phyloP scores from a whole-genome alignment of 1,140 invertebrate species.

The Lasaia peninsularis region DNA sequence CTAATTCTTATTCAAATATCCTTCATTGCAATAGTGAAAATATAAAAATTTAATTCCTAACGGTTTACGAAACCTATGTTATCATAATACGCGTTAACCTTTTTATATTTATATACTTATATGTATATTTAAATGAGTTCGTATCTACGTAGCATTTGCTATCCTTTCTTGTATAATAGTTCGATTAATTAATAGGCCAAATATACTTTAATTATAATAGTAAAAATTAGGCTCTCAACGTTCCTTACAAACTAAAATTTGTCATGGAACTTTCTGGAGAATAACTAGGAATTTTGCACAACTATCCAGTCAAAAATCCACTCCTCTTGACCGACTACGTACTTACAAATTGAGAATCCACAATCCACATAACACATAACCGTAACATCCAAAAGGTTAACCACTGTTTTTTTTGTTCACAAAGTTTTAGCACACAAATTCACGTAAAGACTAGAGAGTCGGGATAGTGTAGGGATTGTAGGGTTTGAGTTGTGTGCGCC shows the following conservation, averaged over 20 bases:
- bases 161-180: constrained; percentile 51
- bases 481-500: constrained; percentile 55
- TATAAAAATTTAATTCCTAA: constrained; percentile 72
- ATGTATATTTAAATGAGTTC: constrained; percentile 58
- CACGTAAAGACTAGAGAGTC: constrained; percentile 69
- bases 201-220: constrained; percentile 59
- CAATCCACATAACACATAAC: constrained; percentile 37
- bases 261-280: constrained; percentile 52
- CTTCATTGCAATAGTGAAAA: constrained; percentile 71
- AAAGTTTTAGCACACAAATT: constrained; percentile 42
- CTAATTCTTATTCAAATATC: constrained; percentile 64
- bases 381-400: constrained; percentile 32
- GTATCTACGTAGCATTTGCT: constrained; percentile 49
- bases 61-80: constrained; percentile 72
- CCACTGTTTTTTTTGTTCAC: constrained; percentile 35
- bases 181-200: constrained; percentile 69
- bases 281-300: constrained; percentile 54
- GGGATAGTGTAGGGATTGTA: constrained; percentile 60
- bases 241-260: constrained; percentile 54
- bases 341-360: constrained; percentile 45
- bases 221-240: constrained; percentile 65
- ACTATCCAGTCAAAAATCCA: constrained; percentile 29
- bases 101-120: constrained; percentile 58
- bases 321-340: constrained; percentile 30
- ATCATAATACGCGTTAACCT: constrained; percentile 69